Base-by-base conservation (phyloP, 2,888 invertebrate genomes). In the Diarsia brunnea region DNA sequence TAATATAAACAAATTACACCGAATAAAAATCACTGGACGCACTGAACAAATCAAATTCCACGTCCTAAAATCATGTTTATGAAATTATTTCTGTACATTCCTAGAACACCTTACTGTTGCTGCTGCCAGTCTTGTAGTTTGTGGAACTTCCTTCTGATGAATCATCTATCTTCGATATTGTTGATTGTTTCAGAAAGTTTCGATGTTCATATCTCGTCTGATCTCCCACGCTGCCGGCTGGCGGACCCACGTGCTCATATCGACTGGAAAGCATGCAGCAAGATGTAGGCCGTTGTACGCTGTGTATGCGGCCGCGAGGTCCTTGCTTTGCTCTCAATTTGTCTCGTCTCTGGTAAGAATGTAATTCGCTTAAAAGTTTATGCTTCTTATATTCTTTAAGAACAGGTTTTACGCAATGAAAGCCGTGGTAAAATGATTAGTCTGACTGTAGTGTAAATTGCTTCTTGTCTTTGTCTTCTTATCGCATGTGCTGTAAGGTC, bases 211-310 rank as follows among this genome's bases (percentile, higher is more conserved):
- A 51, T 96, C 97, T 3, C 97, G 98, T 60, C 91, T 98, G 74
- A 95, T 97, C 58, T 97, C 97, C 38, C 98, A 98, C 90, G 93
- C 98, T 79, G 97, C 98, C 45, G 97, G 97, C 78, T 98, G 97
- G 97, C 95, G 98, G 4, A 97, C 97, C 24, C 97, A 98, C 89
- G 98, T 98, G 69, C 94, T 97, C 21, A 92, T 95, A 19, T 97
- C 97, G 61, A 96, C 98, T 51, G 97, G 97, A 2, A 97, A 97
- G 73, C 97, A 97, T 69, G 97, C 98, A 8, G 98, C 98, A 10
- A 97, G 97, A 69, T 98, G 98, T 92, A 96, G 97, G 4, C 98
- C 98, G 0, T 95, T 98, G 58, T 98, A 97, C 96, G 97, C 98
- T 64, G 97, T 98, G 51, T 98, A 97, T 87, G 96, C 97, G 84